These are phyloP conservation scores for Hemithea aestivaria DNA, from an alignment of 2,888 invertebrate species.

Conservation along the genomic window DNA sequence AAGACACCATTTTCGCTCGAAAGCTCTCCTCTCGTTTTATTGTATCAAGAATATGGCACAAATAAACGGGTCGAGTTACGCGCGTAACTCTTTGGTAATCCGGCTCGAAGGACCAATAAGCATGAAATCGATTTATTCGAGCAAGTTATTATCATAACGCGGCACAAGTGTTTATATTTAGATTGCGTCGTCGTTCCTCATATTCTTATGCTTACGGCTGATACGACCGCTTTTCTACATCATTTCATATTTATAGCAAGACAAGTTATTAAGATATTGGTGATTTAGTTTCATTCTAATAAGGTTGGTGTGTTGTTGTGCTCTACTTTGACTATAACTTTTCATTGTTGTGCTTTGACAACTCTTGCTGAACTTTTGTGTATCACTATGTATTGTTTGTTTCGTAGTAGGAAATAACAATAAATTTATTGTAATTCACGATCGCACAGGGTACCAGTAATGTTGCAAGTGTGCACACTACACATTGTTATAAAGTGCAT, in stretches of 20 bases:
- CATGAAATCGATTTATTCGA: constrained; percentile 38
- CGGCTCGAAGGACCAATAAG: constrained; percentile 33
- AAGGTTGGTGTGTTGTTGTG: constrained; percentile 7
- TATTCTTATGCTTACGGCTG: constrained; percentile 18
- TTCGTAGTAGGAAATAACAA: too few species aligned
- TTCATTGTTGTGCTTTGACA: too few species aligned
- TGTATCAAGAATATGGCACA: constrained; percentile 29
- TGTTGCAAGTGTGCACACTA: too few species aligned
- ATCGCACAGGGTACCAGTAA: too few species aligned
- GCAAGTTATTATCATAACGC: constrained; percentile 26
- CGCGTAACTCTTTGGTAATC: constrained; percentile 32
- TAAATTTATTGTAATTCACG: too few species aligned
- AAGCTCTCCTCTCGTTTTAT: constrained; percentile 11
- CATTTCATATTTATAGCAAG: constrained; percentile 12
- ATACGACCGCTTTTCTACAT: constrained; percentile 22
- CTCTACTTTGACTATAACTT: constrained; percentile 5
- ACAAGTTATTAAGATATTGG: constrained; percentile 12
- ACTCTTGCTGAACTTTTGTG: too few species aligned
- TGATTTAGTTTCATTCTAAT: constrained; percentile 2
- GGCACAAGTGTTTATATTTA: constrained; percentile 30
- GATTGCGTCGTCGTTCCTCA: constrained; percentile 24
- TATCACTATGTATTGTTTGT: too few species aligned
- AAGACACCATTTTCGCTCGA: constrained; percentile 10
- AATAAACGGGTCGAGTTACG: constrained; percentile 32
- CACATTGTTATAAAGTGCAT: too few species aligned